Percentiles rank a stretch among this genome's conserved stretches.
Conservation (phyloP, 2,888 invertebrate species). For the Rhagophthalmus giganteus region DNA sequence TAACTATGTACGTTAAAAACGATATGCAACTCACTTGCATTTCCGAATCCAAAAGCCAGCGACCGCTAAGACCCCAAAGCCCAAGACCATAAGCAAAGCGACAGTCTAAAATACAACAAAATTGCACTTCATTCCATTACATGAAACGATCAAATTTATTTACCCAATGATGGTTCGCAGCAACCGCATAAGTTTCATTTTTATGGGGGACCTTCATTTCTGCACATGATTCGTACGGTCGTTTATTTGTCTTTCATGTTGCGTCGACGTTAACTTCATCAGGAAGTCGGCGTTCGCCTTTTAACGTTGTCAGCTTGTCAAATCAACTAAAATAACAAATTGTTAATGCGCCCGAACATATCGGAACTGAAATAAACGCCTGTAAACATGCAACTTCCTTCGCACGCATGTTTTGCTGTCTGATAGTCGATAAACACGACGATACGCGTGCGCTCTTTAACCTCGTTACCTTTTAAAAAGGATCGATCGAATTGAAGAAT, state of each 20-base stretch:
- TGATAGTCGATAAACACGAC: conserved; percentile 36
- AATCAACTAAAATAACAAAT: conserved; percentile 13
- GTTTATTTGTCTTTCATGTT: conserved; percentile 4
- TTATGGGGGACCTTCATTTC: conserved; percentile 35
- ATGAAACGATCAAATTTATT: background rate
- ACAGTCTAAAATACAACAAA: conserved; percentile 48
- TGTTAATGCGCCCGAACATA: conserved; percentile 6
- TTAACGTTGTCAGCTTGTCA: conserved; percentile 4
- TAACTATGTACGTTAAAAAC: too few species aligned
- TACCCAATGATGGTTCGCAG: conserved; percentile 24
- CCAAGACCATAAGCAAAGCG: conserved; percentile 51
- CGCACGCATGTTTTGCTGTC: conserved; percentile 25
- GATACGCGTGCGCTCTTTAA: conserved; percentile 30
- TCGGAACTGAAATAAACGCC: conserved; percentile 34
- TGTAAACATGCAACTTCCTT: conserved; percentile 35
- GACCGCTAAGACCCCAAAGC: conserved; percentile 54
- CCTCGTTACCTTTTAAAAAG: too few species aligned
- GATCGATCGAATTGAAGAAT: too few species aligned
- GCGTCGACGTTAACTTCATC: background rate
- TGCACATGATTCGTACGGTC: conserved; percentile 17
- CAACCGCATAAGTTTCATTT: conserved; percentile 11
- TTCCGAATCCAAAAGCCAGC: conserved; percentile 57
- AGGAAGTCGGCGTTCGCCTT: background rate
- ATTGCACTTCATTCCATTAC: background rate
- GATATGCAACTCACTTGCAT: conserved; percentile 59